phyloP scores from a whole-genome alignment of 2,113 vertebrate species.

The Lynx canadensis region DNA sequence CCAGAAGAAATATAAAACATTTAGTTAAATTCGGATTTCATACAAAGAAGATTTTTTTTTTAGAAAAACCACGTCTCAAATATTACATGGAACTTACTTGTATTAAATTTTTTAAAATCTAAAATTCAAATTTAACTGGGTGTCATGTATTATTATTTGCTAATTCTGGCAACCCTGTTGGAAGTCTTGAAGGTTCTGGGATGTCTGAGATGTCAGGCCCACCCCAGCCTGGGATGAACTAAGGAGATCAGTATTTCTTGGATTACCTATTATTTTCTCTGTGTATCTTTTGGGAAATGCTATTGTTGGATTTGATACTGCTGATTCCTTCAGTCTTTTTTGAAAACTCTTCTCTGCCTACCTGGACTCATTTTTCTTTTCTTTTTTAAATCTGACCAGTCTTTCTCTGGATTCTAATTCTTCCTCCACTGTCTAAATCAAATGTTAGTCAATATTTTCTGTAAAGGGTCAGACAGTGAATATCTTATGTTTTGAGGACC shows the following conservation, averaged over 20 bases:
- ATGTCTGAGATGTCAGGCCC: neutral
- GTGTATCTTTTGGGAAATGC: neutral
- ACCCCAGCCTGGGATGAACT: neutral
- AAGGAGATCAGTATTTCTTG: neutral
- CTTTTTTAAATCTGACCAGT: neutral
- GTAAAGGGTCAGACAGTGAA: neutral
- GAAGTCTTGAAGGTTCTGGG: neutral
- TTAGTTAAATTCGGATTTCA: neutral
- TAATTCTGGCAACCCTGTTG: neutral
- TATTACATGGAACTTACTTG: neutral
- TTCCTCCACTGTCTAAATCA: neutral
- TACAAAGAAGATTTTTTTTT: neutral
- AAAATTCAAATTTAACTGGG: slow-evolving; percentile 21
- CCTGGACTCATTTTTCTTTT: neutral
- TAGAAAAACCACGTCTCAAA: neutral
- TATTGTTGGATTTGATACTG: neutral
- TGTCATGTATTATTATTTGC: neutral
- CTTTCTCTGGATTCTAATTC: neutral
- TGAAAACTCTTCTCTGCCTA: neutral
- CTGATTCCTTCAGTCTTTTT: neutral
- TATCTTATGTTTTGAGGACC: neutral
- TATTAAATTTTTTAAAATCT: neutral
- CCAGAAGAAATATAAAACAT: neutral
- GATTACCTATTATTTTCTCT: neutral
- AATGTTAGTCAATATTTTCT: neutral